A percentile compares a stretch with the other conserved stretches of the same genome.
Evolutionary conservation across 2,797 vertebrate species (phyloP).

Genomic region (Cuniculus paca): DNA sequence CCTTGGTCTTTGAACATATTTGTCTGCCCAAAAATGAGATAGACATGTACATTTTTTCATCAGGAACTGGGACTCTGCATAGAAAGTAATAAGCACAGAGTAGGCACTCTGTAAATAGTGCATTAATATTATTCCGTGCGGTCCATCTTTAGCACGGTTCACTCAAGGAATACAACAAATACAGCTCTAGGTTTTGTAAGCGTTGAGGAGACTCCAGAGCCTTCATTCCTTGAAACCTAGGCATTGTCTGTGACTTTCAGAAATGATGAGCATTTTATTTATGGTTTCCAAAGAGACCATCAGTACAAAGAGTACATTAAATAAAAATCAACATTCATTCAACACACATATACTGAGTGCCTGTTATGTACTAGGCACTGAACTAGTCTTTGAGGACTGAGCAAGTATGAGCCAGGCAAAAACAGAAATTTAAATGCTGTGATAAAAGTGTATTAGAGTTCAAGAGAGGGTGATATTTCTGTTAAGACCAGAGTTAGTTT

Average conservation of each 20-base stretch:
- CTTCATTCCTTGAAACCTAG: constrained; percentile 5
- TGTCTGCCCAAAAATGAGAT: not conserved
- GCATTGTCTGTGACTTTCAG: not conserved
- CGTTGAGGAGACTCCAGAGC: not conserved
- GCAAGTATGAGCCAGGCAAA: constrained; percentile 8
- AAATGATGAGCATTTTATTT: constrained; percentile 47
- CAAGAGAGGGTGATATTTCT: not conserved
- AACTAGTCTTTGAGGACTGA: not conserved
- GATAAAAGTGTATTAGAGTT: not conserved
- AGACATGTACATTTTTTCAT: not conserved
- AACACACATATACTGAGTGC: not conserved
- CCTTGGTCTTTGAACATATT: not conserved
- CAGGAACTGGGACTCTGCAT: not conserved
- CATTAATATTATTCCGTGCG: not conserved
- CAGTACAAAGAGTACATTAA: not conserved
- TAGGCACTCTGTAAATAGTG: not conserved
- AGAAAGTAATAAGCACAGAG: not conserved
- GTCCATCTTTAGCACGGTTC: not conserved
- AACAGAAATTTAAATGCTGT: not conserved
- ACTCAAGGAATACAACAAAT: not conserved
- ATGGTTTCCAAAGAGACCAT: constrained; percentile 21
- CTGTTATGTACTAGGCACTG: not conserved
- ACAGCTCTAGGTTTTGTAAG: not conserved
- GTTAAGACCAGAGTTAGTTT: not conserved
- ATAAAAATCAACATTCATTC: not conserved